Base-by-base conservation (phyloP, 2,797 vertebrate genomes). In the Sebastiscus tertius region DNA sequence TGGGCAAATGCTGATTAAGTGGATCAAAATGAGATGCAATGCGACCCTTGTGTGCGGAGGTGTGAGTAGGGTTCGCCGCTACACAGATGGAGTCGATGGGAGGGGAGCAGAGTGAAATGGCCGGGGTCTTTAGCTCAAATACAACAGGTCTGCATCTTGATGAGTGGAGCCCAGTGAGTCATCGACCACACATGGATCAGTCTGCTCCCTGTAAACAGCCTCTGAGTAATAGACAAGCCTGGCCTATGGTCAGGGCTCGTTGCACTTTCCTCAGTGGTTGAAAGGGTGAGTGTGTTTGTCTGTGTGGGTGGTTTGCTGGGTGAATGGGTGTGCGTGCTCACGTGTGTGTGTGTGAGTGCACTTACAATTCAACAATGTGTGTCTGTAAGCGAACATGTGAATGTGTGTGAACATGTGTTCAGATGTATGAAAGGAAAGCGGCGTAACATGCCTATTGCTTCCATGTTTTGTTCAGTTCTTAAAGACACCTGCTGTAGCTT, bases 161-260 rank as follows among this genome's bases (percentile, higher is more conserved):
- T 90, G 85, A 85, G 79, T 59, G 71, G 72, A 82, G 83, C 75
- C 84, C 73, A 58, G 72, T 92, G 93, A 94, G 76, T 94, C 93
- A 94, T 81, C 42, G 55, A 81, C 84, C 83, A 84, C 88, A 80
- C 92, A 81, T 85, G 88, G 74, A 84, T 90, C 64, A 75, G 77
- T 56, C 69, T 5, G 42, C 66, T 81, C 79, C 27, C 63, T 81
- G 84, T 87, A 92, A 92, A 90, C 90, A 89, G 87, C 77, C 60
- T 89, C 83, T 90, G 91, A 92, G 86, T 92, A 85, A 89, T 81
- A 75, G 81, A 78, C 77, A 79, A 75, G 82, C 68, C 76, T 68
- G 83, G 68, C 26, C 76, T 80, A 60, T 79, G 84, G 63, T 88
- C 83, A 83, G 78, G 67, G 74, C 39, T 67, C 6, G 3, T 80